phyloP scores from a whole-genome alignment of 1,140 invertebrate species.

The Anthonomus grandis region DNA sequence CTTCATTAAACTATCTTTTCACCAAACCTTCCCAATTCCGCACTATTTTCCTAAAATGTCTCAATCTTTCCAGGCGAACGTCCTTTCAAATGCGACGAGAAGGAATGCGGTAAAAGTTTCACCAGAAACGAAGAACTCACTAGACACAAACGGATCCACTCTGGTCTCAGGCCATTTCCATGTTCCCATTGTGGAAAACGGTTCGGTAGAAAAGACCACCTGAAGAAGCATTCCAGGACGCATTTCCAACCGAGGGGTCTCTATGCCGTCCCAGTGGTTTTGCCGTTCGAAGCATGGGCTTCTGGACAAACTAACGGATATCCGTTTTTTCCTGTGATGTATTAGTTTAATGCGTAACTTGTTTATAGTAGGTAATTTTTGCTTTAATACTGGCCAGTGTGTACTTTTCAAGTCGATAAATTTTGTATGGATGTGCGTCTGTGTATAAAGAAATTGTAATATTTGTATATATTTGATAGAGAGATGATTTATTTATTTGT shows the following conservation, averaged over 20 bases:
- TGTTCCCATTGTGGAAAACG: slow-evolving; percentile 79
- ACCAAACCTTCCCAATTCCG: too few species aligned
- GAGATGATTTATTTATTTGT: too few species aligned
- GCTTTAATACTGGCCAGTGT: too few species aligned
- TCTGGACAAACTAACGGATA: slow-evolving; percentile 25
- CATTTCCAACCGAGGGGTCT: slow-evolving; percentile 54
- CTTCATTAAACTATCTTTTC: too few species aligned
- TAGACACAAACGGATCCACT: slow-evolving; percentile 86
- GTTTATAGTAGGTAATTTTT: too few species aligned
- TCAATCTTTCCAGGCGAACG: slow-evolving; percentile 64
- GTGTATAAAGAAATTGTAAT: too few species aligned
- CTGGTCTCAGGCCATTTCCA: slow-evolving; percentile 74
- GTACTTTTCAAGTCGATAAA: too few species aligned
- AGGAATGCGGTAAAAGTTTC: slow-evolving; percentile 84
- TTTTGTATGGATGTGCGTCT: too few species aligned
- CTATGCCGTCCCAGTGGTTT: slow-evolving; percentile 45
- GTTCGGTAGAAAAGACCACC: slow-evolving; percentile 85
- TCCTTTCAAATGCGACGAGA: slow-evolving; percentile 80
- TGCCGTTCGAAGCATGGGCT: slow-evolving; percentile 44
- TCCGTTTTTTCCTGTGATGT: slow-evolving; percentile 32
- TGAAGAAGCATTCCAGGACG: slow-evolving; percentile 78
- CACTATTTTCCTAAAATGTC: too few species aligned
- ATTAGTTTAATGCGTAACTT: too few species aligned
- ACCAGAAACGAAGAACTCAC: slow-evolving; percentile 92
- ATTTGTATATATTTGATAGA: too few species aligned